A percentile compares a stretch with the other conserved stretches of the same genome.
phyloP scores from a whole-genome alignment of 2,888 invertebrate genomes.

The Troglohyphantes excavatus region DNA sequence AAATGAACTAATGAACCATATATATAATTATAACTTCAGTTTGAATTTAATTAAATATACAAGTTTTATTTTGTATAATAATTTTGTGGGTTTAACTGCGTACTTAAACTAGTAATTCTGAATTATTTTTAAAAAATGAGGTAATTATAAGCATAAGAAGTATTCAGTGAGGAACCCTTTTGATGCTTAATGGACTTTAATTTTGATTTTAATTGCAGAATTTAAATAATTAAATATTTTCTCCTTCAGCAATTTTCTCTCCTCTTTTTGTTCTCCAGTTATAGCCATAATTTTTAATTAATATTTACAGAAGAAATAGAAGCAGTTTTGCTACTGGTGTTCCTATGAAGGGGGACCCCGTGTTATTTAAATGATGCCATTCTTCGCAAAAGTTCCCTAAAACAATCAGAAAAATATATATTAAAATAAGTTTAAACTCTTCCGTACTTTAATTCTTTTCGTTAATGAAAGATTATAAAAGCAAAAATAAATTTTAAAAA shows the following conservation, averaged over 20 bases:
- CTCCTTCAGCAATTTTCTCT: not conserved
- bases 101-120: too few species aligned
- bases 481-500: conserved; percentile 10
- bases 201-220: not conserved
- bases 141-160: not conserved
- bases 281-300: not conserved
- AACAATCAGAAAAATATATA: conserved; percentile 52
- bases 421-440: conserved; percentile 38
- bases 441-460: conserved; percentile 9
- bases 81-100: not conserved
- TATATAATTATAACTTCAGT: too few species aligned
- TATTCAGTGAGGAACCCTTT: not conserved
- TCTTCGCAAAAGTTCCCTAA: conserved; percentile 38
- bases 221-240: conserved; percentile 6
- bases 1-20: too few species aligned
- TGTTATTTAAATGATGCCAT: conserved; percentile 15
- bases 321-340: not conserved
- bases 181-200: not conserved
- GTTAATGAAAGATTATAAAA: conserved; percentile 53
- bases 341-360: not conserved
- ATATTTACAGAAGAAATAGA: not conserved
- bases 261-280: not conserved
- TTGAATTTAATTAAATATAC: not conserved
- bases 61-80: not conserved
- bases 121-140: too few species aligned